These are phyloP conservation scores for Nematostella vectensis DNA, from an alignment of 92 coral and sea anemone genomes.

Conservation along the genomic window DNA sequence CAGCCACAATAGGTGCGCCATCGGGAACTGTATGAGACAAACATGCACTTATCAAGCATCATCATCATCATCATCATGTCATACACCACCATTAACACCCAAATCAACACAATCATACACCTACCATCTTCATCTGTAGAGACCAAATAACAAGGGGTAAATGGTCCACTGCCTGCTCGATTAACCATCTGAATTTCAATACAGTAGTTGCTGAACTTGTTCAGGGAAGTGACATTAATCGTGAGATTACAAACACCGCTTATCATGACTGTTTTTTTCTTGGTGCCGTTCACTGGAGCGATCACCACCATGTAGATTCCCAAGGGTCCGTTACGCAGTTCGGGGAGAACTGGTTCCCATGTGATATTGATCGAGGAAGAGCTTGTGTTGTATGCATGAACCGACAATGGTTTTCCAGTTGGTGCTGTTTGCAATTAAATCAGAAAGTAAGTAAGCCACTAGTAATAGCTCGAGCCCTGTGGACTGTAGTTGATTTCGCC, in stretches of 20 bases:
- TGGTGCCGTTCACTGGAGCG: background rate
- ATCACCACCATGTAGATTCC: background rate
- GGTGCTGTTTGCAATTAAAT: conserved; percentile 1
- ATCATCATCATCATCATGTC: no score
- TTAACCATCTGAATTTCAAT: background rate
- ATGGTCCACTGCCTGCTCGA: background rate
- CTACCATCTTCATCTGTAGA: conserved; percentile 9
- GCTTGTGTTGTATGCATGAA: conserved; percentile 1
- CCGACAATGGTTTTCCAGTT: background rate
- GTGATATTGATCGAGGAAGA: conserved; percentile 1
- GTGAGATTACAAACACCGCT: background rate
- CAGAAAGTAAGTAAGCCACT: no score
- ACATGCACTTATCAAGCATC: no score
- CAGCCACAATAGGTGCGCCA: no score
- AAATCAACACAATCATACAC: no score
- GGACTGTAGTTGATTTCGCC: no score
- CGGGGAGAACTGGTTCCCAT: background rate
- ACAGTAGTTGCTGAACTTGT: background rate
- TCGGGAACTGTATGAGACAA: no score
- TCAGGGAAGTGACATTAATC: background rate
- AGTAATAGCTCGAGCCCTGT: no score
- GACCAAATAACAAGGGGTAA: background rate
- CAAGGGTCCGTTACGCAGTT: background rate
- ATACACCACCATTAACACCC: no score
- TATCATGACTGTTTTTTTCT: background rate